Percentiles rank a stretch among this genome's conserved stretches.
Conservation (phyloP, 2,888 invertebrate species). For the Actias luna region DNA sequence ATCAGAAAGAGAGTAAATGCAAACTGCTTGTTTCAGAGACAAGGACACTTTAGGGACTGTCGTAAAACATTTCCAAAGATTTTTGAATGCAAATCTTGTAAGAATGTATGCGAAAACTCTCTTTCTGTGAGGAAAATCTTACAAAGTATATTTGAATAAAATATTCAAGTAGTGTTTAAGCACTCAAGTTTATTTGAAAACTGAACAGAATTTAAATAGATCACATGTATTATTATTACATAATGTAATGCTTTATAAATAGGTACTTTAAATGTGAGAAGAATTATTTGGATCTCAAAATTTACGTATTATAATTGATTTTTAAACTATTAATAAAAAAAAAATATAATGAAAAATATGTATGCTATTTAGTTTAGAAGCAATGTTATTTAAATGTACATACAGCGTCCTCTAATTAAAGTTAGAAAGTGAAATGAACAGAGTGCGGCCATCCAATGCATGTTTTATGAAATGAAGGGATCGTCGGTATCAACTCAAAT, state of each 20-base stretch:
- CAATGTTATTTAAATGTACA: background rate
- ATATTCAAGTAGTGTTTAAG: background rate
- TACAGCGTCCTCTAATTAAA: background rate
- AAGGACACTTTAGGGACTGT: conserved; percentile 36
- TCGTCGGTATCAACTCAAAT: conserved; percentile 33
- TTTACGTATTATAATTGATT: no score
- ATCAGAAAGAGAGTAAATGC: conserved; percentile 58
- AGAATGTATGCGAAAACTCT: conserved; percentile 23
- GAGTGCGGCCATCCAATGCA: conserved; percentile 26
- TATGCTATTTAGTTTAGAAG: background rate
- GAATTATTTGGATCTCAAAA: no score
- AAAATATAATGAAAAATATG: no score
- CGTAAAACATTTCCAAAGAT: conserved; percentile 48
- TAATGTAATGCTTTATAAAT: no score
- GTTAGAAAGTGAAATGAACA: conserved; percentile 10
- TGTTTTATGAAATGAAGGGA: conserved; percentile 29
- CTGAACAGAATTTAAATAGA: background rate
- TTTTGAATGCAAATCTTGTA: conserved; percentile 55
- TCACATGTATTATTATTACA: no score
- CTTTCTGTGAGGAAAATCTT: background rate
- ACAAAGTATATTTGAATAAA: conserved; percentile 6
- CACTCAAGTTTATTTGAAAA: background rate
- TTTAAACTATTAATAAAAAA: no score
- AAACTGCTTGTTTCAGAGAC: conserved; percentile 48
- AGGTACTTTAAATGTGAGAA: no score